Evolutionary conservation across 2,888 invertebrate species (phyloP).

Genomic region (Cephus rjabovi): DNA sequence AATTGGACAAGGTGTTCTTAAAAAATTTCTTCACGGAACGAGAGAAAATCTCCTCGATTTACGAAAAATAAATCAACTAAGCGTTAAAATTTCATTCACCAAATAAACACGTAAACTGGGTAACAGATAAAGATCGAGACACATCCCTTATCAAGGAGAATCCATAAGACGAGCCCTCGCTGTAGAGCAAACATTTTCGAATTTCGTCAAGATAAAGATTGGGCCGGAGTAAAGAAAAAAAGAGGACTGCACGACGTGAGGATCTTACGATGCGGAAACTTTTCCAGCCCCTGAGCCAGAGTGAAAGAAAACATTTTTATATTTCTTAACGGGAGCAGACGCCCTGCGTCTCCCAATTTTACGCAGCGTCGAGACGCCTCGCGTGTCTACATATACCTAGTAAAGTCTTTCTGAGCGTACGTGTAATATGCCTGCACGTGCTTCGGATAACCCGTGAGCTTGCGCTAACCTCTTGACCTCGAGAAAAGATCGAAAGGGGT

Average conservation of each 20-base stretch:
- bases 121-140: neutral
- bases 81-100: neutral
- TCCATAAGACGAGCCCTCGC: neutral
- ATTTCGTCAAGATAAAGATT: neutral
- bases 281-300: neutral
- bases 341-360: too few species aligned
- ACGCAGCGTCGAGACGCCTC: neutral
- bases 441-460: neutral
- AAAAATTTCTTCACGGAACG: neutral
- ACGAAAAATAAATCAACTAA: neutral
- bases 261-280: neutral
- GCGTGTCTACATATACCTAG: neutral
- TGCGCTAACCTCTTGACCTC: neutral
- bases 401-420: neutral
- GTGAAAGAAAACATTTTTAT: neutral
- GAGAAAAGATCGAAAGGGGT: neutral
- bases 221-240: neutral
- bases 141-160: neutral
- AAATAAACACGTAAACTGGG: neutral
- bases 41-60: neutral
- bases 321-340: neutral
- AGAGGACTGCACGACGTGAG: neutral
- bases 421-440: neutral
- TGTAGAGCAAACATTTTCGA: neutral
- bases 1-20: neutral